Evolutionary conservation across 1,140 invertebrate genomes (phyloP).

Genomic region (Micrasema minimum): DNA sequence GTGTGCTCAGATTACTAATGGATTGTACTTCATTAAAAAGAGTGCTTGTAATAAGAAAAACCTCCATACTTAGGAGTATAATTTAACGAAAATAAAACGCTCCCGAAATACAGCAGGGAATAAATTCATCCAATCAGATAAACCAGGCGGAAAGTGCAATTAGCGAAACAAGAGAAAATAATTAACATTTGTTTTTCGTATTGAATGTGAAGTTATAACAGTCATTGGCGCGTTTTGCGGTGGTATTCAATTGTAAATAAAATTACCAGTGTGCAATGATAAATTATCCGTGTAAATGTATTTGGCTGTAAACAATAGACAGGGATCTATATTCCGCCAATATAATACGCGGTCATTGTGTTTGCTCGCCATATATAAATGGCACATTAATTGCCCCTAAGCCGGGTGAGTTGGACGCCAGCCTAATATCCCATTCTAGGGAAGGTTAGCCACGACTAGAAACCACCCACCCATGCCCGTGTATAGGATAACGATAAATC

Average conservation of each 20-base stretch:
- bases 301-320: neutral
- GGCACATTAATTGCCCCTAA: slow-evolving; percentile 48
- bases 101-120: too few species aligned
- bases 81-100: too few species aligned
- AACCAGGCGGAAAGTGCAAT: too few species aligned
- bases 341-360: slow-evolving; percentile 22
- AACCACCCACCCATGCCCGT: neutral
- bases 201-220: slow-evolving; percentile 2
- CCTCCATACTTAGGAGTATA: too few species aligned
- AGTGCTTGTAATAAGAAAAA: neutral
- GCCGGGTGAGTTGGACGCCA: slow-evolving; percentile 45
- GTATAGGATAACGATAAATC: slow-evolving; percentile 30
- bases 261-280: slow-evolving; percentile 6
- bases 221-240: neutral
- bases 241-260: slow-evolving; percentile 17
- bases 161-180: neutral
- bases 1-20: slow-evolving; percentile 22
- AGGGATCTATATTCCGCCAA: neutral
- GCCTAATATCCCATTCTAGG: slow-evolving; percentile 43
- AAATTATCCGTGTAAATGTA: neutral
- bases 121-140: too few species aligned
- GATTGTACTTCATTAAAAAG: slow-evolving; percentile 19
- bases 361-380: slow-evolving; percentile 27
- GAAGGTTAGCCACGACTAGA: too few species aligned
- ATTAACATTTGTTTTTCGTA: slow-evolving; percentile 11